phyloP scores from a whole-genome alignment of 2,113 vertebrate genomes.

The Merops nubicus region DNA sequence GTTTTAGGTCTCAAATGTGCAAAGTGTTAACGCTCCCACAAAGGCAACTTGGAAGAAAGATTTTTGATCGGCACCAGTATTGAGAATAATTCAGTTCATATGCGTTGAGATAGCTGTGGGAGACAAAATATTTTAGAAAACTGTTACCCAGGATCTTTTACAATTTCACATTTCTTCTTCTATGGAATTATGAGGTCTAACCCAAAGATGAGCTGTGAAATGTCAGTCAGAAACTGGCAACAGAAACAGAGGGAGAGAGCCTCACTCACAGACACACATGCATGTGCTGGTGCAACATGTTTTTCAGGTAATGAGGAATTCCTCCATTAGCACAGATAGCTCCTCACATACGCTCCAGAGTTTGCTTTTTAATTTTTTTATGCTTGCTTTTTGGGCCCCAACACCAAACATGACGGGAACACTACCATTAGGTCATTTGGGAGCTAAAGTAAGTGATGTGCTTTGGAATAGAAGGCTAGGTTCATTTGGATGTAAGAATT shows the following conservation, averaged over 20 bases:
- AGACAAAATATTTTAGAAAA: conserved; percentile 50
- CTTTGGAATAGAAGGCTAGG: not conserved
- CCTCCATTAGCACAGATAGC: not conserved
- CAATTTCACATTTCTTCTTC: not conserved
- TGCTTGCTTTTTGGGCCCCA: not conserved
- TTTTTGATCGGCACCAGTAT: conserved; percentile 52
- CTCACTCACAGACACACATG: not conserved
- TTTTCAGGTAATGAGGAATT: not conserved
- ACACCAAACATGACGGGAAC: not conserved
- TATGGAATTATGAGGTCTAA: not conserved
- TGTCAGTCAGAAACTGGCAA: not conserved
- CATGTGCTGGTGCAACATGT: accelerated
- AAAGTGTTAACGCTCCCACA: conserved; percentile 61
- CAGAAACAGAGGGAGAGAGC: not conserved
- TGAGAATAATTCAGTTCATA: conserved; percentile 64
- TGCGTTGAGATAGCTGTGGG: not conserved
- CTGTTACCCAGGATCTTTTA: not conserved
- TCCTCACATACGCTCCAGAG: not conserved
- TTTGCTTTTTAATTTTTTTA: not conserved
- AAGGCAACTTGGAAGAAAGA: conserved; percentile 37
- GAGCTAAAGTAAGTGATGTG: not conserved
- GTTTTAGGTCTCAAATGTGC: conserved; percentile 57
- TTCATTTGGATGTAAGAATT: not conserved
- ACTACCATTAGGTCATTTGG: not conserved
- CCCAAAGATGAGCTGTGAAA: not conserved